Evolutionary conservation across 2,113 vertebrate genomes (phyloP).

Genomic region (Aptenodytes patagonicus): DNA sequence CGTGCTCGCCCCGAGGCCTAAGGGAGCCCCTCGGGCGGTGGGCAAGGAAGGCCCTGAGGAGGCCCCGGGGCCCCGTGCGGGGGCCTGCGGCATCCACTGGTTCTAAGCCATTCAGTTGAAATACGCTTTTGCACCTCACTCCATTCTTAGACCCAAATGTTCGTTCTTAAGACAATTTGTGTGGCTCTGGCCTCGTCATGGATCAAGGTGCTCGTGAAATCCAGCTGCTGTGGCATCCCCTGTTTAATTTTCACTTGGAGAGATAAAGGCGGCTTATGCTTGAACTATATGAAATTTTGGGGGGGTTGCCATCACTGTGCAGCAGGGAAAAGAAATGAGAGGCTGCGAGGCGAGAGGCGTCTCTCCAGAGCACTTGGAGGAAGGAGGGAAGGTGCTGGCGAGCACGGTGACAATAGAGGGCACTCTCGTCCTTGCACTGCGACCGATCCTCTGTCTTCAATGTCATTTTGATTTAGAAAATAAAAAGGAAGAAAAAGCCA

Average conservation of each 20-base stretch:
- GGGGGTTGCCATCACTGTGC: neutral
- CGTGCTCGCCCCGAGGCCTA: accelerated
- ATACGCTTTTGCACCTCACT: accelerated
- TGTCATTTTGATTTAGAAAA: neutral
- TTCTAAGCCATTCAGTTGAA: accelerated
- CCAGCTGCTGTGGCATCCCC: neutral
- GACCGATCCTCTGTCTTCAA: neutral
- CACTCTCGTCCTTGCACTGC: neutral
- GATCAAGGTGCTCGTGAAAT: neutral
- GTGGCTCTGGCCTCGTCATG: accelerated
- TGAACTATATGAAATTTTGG: no score
- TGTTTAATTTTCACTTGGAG: neutral
- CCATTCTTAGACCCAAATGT: accelerated
- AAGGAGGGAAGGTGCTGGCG: neutral
- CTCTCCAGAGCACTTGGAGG: neutral
- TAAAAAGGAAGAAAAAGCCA: neutral
- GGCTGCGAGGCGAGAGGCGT: no score
- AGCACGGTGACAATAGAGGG: neutral
- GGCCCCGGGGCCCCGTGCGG: neutral
- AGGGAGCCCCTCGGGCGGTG: accelerated
- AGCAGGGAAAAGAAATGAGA: neutral
- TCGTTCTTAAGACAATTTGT: accelerated
- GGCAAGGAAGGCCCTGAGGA: neutral
- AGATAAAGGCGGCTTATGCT: no score
- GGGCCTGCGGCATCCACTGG: accelerated